These are phyloP conservation scores for Aythya baeri DNA, from an alignment of 2,113 vertebrate genomes.

Conservation along the genomic window DNA sequence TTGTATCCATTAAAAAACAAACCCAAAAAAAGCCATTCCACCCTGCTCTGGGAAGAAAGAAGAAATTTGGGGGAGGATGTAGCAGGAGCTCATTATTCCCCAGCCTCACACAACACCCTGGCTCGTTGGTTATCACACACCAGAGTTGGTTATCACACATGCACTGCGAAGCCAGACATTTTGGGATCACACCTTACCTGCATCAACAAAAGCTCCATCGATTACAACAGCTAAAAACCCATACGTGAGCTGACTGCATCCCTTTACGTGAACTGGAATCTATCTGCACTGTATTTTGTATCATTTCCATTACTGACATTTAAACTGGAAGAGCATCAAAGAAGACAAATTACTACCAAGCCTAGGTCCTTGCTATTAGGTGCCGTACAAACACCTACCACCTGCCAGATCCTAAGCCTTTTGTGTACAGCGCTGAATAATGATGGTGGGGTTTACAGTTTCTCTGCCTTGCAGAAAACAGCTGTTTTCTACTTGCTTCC, in stretches of 20 bases:
- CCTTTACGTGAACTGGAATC: not conserved
- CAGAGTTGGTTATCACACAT: not conserved
- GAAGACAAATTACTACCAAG: not conserved
- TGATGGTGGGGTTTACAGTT: not conserved
- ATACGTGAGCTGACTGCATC: not conserved
- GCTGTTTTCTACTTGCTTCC: not conserved
- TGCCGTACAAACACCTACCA: not conserved
- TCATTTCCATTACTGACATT: not conserved
- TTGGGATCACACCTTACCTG: not conserved
- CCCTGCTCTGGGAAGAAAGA: not conserved
- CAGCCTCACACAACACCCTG: not conserved
- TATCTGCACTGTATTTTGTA: not conserved
- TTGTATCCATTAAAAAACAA: not conserved
- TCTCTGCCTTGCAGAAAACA: not conserved
- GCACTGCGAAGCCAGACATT: not conserved
- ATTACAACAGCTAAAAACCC: not conserved
- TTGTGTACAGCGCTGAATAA: not conserved
- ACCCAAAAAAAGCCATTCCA: not conserved
- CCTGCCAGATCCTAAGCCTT: not conserved
- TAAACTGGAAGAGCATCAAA: not conserved
- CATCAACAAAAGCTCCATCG: not conserved
- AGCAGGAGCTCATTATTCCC: not conserved
- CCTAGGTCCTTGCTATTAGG: not conserved
- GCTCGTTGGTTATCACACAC: not conserved
- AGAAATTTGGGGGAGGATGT: not conserved